Base-by-base conservation (phyloP, 2,113 vertebrate species). In the Rafetus swinhoei region DNA sequence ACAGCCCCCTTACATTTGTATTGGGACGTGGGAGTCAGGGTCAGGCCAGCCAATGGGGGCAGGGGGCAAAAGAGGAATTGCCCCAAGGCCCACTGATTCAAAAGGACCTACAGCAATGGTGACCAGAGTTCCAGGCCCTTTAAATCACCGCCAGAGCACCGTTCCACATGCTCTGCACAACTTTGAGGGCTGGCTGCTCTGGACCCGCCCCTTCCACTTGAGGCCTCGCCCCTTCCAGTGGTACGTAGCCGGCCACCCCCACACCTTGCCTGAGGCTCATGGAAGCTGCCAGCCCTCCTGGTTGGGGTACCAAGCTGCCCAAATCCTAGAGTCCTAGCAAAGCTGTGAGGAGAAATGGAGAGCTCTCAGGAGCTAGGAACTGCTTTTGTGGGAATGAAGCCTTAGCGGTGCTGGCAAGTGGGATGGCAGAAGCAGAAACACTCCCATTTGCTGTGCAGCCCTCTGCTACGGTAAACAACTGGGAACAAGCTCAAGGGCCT, bases 271-370 rank as follows among this genome's bases (percentile, higher is more conserved):
- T 45, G 45, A 7, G 45, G 45, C 45, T 45, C 45, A 45, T 7
- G 45, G 45, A 45, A 45, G 45, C 45, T 45, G 45, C 45, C 45
- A 7, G 45, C 45, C 45, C 45, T 45, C 45, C 45, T 45, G 92
- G 87, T 53, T 62, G 90, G 84, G 55, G 32, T 14, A 83, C 15
- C 22, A 18, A 35, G 6, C 56, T 5, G 6, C 50, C 0, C 83
- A 82, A 0, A 0, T 45, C 93, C 65, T 54, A 0, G 0, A 84
- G 81, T 29, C 84, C 65, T 65, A 59, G 69, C 0, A 0, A 50
- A 39, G 32, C 69, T 91, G 86, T 86, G 93, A 90, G 83, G 21
- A 52, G 74, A 77, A n/a, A 89, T 81, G 77, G 69, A 88, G 90
- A 83, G 92, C 80, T 65, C 69, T 69, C 93, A 88, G 85, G 72